Conservation (phyloP, 1,140 invertebrate species). For the Hestina assimilis region DNA sequence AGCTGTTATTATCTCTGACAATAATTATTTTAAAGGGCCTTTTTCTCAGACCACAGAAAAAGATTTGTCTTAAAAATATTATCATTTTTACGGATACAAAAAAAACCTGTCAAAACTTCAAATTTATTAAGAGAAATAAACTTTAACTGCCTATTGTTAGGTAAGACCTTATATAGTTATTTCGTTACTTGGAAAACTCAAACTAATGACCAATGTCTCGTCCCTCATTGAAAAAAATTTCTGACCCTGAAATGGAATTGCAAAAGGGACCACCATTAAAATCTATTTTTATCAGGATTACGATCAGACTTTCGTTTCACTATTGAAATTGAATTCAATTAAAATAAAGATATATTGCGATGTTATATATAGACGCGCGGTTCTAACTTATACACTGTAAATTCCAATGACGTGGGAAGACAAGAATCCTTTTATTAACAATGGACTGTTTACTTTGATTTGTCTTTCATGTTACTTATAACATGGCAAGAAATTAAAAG, state of each 20-base stretch:
- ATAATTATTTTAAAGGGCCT: too few species aligned
- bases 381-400: not conserved
- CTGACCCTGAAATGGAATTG: slow-evolving; percentile 16
- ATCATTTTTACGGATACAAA: too few species aligned
- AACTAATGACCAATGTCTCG: slow-evolving; percentile 5
- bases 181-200: slow-evolving; percentile 1
- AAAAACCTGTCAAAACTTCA: too few species aligned
- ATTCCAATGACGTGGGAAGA: not conserved
- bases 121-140: too few species aligned
- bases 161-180: too few species aligned
- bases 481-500: too few species aligned
- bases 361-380: not conserved
- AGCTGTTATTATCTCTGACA: too few species aligned
- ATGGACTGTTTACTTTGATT: not conserved
- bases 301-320: not conserved
- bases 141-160: too few species aligned
- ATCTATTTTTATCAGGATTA: slow-evolving; percentile 13
- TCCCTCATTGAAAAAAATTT: slow-evolving; percentile 14
- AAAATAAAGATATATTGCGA: not conserved
- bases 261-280: slow-evolving; percentile 22
- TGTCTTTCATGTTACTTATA: too few species aligned
- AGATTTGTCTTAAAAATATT: too few species aligned
- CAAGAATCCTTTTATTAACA: not conserved
- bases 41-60: too few species aligned
- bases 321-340: not conserved